Conservation (phyloP, 2,113 vertebrate species). For the human region DNA sequence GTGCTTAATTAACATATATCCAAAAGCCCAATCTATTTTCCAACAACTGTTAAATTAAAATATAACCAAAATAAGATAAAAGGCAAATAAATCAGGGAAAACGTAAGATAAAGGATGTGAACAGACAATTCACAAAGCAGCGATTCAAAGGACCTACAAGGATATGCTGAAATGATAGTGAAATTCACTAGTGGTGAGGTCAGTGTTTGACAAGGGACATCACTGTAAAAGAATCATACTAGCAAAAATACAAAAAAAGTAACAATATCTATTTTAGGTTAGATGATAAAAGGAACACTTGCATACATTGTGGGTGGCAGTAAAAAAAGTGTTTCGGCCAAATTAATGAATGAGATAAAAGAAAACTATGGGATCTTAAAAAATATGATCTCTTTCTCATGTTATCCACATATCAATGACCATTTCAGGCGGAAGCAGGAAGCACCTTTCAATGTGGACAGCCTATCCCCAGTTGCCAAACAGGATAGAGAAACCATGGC, state of each 20-base stretch:
- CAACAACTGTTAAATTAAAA: conserved; percentile 31
- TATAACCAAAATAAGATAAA: background rate
- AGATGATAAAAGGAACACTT: background rate
- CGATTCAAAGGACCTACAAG: background rate
- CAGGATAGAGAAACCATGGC: background rate
- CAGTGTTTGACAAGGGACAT: background rate
- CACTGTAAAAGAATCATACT: background rate
- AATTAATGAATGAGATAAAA: conserved; percentile 13
- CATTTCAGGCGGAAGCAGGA: background rate
- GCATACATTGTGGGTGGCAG: background rate
- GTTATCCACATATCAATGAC: background rate
- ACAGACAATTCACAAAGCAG: background rate
- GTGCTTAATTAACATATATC: background rate
- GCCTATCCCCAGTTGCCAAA: background rate
- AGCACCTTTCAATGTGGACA: background rate
- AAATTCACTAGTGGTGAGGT: background rate
- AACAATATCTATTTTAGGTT: background rate
- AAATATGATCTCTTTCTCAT: background rate
- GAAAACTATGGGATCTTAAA: background rate
- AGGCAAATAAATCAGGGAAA: background rate
- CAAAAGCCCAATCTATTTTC: background rate
- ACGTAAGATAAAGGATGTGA: background rate
- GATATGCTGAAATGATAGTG: background rate
- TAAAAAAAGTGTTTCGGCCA: background rate
- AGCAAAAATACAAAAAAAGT: background rate